Base-by-base conservation (phyloP, 1,140 invertebrate genomes). In the Alviniconcha marisindica region DNA sequence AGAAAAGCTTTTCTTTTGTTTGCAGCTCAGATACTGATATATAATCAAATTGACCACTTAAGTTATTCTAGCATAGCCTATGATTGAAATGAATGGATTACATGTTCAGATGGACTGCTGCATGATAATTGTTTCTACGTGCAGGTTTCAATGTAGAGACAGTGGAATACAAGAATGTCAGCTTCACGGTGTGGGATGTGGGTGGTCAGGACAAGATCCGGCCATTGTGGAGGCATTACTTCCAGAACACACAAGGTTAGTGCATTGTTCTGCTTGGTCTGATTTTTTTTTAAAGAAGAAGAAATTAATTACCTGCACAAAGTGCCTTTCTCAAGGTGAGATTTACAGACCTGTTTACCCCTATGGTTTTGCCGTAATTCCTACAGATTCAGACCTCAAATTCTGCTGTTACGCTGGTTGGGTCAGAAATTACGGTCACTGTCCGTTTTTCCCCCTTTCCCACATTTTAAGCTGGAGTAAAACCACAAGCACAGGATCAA, bases 161-260 rank as follows among this genome's bases (percentile, higher is more conserved):
- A 93, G 97, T 98, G 94, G 97, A 98, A 95, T 98, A 98, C 95
- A 98, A 97, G 94, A 98, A 98, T 94, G 97, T 97, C 93, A 96
- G 96, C 94, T 98, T 98, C 94, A 97, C 97, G 86, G 94, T 94
- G 38, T 94, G 94, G 97, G 97, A 98, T 94, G 97, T 98, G 76
- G 97, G 97, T 93, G 97, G 97, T 92, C 94, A 94, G 86, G 94
- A 94, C 86, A 94, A 94, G 86, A 94, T 94, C 83, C 87, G 94
- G 87, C 95, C 95, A 60, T 87, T 95, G 66, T 99, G 98, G 98
- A 96, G 98, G 94, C 98, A 99, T 92, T 99, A 99, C 92, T 99
- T 99, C 92, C 98, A 99, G 93, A 99, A 99, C 92, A 99, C 98
- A 24, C 97, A 99, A 94, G 95, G 91, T 92, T 85, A 54, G 82